A percentile compares a stretch with the other conserved stretches of the same genome.
Evolutionary conservation across 2,888 invertebrate species (phyloP).

Genomic region (Hypomecis punctinalis): DNA sequence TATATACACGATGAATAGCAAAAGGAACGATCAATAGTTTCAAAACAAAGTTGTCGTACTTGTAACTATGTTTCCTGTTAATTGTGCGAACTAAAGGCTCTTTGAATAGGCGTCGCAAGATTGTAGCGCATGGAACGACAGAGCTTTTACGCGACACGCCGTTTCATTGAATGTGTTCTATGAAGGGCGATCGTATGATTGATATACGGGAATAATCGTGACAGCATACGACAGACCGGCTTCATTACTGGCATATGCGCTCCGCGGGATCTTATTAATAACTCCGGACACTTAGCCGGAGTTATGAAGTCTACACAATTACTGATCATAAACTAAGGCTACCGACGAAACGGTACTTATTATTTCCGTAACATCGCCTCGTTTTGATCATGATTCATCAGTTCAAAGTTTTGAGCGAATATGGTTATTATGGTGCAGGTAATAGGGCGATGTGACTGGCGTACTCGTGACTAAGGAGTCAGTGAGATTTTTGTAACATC

Average conservation of each 20-base stretch:
- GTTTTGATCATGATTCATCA: constrained; percentile 49
- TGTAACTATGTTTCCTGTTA: constrained; percentile 38
- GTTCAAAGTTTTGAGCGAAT: constrained; percentile 43
- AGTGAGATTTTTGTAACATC: constrained; percentile 38
- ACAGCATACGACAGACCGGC: constrained; percentile 42
- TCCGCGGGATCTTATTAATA: constrained; percentile 43
- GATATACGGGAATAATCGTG: constrained; percentile 43
- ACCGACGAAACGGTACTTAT: constrained; percentile 48
- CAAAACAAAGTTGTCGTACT: constrained; percentile 32
- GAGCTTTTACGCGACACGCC: constrained; percentile 29
- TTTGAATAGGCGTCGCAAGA: constrained; percentile 35
- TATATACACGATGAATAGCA: constrained; percentile 15
- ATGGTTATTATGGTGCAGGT: constrained; percentile 38
- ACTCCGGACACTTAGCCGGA: constrained; percentile 38
- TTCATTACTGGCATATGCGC: constrained; percentile 43
- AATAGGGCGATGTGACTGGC: constrained; percentile 33
- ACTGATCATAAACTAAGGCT: constrained; percentile 44
- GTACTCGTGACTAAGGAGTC: constrained; percentile 32
- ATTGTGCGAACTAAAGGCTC: constrained; percentile 36
- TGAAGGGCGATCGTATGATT: constrained; percentile 27
- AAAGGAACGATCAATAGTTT: constrained; percentile 21
- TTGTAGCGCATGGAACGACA: constrained; percentile 31
- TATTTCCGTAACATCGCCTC: constrained; percentile 49
- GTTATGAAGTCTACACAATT: constrained; percentile 45
- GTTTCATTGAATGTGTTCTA: constrained; percentile 36